A percentile compares a stretch with the other conserved stretches of the same genome.
These are phyloP conservation scores for Cardiocondyla obscurior DNA, from an alignment of 1,140 invertebrate species.

Conservation along the genomic window DNA sequence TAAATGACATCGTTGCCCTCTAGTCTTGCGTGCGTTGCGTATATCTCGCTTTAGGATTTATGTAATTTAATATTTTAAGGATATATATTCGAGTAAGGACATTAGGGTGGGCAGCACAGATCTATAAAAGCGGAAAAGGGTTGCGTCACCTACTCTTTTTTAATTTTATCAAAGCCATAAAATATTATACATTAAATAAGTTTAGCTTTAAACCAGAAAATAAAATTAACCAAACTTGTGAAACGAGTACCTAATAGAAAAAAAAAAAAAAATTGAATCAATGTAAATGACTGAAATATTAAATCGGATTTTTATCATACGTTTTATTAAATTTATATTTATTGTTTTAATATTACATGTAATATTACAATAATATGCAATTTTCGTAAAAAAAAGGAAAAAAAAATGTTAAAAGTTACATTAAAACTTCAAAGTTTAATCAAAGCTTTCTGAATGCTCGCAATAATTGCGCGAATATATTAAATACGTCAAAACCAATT, in stretches of 20 bases:
- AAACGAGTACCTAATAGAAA: neutral
- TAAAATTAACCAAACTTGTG: conserved; percentile 7
- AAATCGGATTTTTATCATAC: neutral
- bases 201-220: conserved; percentile 14
- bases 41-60: conserved; percentile 34
- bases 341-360: neutral
- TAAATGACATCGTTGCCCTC: conserved; percentile 31
- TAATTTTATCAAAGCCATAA: conserved; percentile 19
- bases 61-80: conserved; percentile 15
- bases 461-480: neutral
- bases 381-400: too few relatives aligned
- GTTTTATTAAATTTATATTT: conserved; percentile 18
- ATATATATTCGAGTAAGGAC: neutral
- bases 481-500: neutral
- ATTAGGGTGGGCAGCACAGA: neutral
- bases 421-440: neutral
- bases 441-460: neutral
- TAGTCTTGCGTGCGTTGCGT: neutral
- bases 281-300: conserved; percentile 20
- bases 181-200: conserved; percentile 33
- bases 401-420: conserved; percentile 9
- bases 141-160: neutral
- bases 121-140: neutral
- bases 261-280: neutral
- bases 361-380: neutral